Base-by-base conservation (phyloP, 2,888 invertebrate species). In the Anthoptus insignis region DNA sequence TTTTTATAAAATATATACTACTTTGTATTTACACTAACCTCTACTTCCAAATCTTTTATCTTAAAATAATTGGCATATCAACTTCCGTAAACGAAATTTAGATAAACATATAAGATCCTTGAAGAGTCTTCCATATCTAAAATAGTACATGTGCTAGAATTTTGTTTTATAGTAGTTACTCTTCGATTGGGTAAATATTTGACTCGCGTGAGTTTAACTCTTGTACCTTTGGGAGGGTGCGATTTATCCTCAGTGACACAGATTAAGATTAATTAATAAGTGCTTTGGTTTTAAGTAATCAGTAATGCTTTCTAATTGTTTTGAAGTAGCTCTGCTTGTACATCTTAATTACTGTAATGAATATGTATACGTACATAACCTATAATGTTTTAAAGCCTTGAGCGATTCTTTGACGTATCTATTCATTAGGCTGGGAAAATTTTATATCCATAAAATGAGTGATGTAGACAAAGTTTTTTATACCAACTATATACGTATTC, bases 71-170 rank as follows among this genome's bases (percentile, higher is more conserved):
- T 92, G 93, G 93, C 93, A 93, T 93, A 93, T 93, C 93, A 93
- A 91, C 86, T 88, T 88, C 91, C 91, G 86, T 85, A 87, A 87
- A 86, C 84, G 84, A 88, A 88, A 88, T 82, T 87, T 86, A 89
- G 86, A 83, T 87, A 82, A 80, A 75, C 81, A 83, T 78, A 67
- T 78, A 78, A 82, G 85, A 88, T 85, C 82, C 79, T 86, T 84
- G 80, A 86, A 82, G 83, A 85, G 89, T 93, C 93, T 93, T 93
- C 93, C 93, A 93, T 93, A 93, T 93, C 93, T 88, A 89, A 88
- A 81, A 91, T 89, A 91, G 89, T 81, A 81, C 79, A 85, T 84
- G 87, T 83, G 84, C 87, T 91, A 88, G 84, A 82, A 81, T 81
- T 83, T 82, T 81, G 77, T 82, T 82, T 81, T 77, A 79, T 75